A percentile compares a stretch with the other conserved stretches of the same genome.
These are phyloP conservation scores for Psix sp. DNA, from an alignment of 1,140 invertebrate species.

Conservation along the genomic window DNA sequence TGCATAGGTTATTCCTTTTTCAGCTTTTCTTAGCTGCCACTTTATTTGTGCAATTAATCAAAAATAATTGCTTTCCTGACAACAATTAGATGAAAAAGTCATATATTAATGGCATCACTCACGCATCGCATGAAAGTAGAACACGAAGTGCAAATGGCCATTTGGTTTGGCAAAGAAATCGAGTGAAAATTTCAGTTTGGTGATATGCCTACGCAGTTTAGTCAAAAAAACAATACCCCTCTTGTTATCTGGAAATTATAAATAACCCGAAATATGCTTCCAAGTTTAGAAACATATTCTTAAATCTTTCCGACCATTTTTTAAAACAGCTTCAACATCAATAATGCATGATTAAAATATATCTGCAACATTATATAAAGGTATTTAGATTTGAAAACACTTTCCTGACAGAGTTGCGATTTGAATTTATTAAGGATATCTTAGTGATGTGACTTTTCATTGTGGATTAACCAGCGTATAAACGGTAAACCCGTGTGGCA, in stretches of 20 bases:
- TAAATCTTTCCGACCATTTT: too few relatives aligned
- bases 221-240: constrained; percentile 9
- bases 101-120: constrained; percentile 10
- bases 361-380: too few relatives aligned
- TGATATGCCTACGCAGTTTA: constrained; percentile 2
- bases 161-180: constrained; percentile 4
- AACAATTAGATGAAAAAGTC: constrained; percentile 32
- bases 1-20: constrained; percentile 5
- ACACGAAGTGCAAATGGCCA: constrained; percentile 4
- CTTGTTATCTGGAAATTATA: too few relatives aligned
- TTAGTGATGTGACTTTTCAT: constrained; percentile 25
- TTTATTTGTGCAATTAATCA: constrained; percentile 27
- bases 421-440: constrained; percentile 23
- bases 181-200: constrained; percentile 19
- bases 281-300: too few relatives aligned
- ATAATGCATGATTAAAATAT: too few relatives aligned
- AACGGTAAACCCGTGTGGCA: constrained; percentile 44
- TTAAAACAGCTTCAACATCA: too few relatives aligned
- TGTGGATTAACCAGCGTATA: constrained; percentile 37
- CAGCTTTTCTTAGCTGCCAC: not conserved
- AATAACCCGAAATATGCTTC: too few relatives aligned
- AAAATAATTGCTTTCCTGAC: constrained; percentile 24
- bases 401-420: too few relatives aligned
- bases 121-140: constrained; percentile 38
- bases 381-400: too few relatives aligned